These are phyloP conservation scores for Brotogeris chrysoptera DNA, from an alignment of 2,797 vertebrate genomes.

Conservation along the genomic window DNA sequence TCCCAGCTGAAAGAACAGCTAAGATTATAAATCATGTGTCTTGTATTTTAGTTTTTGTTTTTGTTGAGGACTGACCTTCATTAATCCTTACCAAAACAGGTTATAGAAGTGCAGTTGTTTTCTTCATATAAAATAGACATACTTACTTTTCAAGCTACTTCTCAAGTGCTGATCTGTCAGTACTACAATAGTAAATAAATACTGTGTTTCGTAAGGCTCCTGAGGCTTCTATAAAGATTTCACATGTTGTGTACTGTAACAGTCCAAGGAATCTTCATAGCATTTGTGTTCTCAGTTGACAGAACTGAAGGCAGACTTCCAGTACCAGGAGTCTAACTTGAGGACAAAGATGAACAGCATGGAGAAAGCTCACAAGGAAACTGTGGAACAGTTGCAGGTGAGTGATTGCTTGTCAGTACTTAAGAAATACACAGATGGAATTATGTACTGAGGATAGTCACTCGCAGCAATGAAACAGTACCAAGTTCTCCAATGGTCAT, in stretches of 20 bases:
- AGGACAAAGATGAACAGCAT: constrained; percentile 99
- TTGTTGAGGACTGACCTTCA: neutral
- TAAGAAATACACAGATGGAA: neutral
- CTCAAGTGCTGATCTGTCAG: neutral
- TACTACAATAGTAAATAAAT: neutral
- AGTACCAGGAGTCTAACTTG: constrained; percentile 98
- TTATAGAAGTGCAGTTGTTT: neutral
- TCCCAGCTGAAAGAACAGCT: neutral
- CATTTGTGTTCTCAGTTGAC: constrained; percentile 81
- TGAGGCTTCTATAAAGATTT: neutral
- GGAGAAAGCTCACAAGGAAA: constrained; percentile 97
- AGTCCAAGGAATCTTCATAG: neutral
- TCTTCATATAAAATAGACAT: neutral
- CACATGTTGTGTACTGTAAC: neutral
- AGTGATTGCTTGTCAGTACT: neutral
- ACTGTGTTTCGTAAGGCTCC: neutral
- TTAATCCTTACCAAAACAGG: neutral
- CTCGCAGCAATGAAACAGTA: neutral
- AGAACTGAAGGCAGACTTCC: constrained; percentile 97
- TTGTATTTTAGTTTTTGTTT: neutral
- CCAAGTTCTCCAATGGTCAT: neutral
- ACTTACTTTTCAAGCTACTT: neutral
- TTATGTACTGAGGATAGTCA: neutral
- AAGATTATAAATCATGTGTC: neutral
- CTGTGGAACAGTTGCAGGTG: constrained; percentile 96